phyloP scores from a whole-genome alignment of 2,888 invertebrate species.

The Hydrotaea cyrtoneurina region DNA sequence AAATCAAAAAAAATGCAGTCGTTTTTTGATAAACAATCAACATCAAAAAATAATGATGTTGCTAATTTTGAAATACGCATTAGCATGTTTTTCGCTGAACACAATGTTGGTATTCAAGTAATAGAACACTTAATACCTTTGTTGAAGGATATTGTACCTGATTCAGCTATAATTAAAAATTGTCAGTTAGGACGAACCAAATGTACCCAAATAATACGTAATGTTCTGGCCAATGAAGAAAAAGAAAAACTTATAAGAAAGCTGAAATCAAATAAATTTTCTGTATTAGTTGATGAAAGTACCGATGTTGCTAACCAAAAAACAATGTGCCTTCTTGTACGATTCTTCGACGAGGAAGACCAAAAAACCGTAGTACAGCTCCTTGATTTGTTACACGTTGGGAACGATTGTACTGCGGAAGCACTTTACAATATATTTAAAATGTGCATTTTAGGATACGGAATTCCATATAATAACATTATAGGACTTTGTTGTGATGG shows the following conservation, averaged over 20 bases:
- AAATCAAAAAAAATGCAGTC: not conserved
- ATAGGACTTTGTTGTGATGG: conserved; percentile 36
- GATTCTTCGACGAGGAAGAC: conserved; percentile 24
- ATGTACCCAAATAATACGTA: not conserved
- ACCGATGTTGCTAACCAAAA: conserved; percentile 25
- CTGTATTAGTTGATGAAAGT: conserved; percentile 33
- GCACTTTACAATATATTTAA: conserved; percentile 30
- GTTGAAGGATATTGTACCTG: conserved; percentile 2
- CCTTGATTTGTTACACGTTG: conserved; percentile 15
- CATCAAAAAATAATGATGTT: not conserved
- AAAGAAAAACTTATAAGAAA: conserved; percentile 11
- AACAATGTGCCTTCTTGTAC: conserved; percentile 38
- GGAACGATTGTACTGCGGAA: conserved; percentile 29
- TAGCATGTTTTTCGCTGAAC: conserved; percentile 6
- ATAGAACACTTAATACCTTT: conserved; percentile 19
- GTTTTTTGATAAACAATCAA: conserved; percentile 11
- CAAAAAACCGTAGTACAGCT: conserved; percentile 27
- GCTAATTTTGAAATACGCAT: conserved; percentile 15
- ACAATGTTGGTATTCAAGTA: conserved; percentile 15
- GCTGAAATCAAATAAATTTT: conserved; percentile 26
- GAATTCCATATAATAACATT: conserved; percentile 24
- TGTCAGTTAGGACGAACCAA: conserved; percentile 14
- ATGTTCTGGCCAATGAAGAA: conserved; percentile 5
- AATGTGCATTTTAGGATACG: not conserved
- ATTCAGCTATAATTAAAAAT: conserved; percentile 7